Conservation (phyloP, 1,140 invertebrate genomes). For the Magallana angulata region DNA sequence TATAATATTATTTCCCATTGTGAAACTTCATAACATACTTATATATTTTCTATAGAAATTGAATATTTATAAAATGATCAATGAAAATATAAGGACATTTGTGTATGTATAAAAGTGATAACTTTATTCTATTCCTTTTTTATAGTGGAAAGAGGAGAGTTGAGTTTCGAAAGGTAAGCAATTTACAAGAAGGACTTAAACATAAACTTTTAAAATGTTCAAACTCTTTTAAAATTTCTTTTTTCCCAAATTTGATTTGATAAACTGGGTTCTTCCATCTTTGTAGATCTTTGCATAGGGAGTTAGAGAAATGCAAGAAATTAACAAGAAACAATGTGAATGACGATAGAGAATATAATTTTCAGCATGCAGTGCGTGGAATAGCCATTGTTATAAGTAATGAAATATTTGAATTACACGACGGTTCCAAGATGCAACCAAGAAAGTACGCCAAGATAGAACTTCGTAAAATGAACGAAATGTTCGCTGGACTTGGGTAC, state of each 20-base stretch:
- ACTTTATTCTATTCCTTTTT: background rate
- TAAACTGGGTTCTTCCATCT: background rate
- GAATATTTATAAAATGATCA: too few relatives aligned
- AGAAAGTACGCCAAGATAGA: background rate
- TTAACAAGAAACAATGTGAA: background rate
- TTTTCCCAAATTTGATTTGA: background rate
- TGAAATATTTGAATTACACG: background rate
- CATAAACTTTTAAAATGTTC: too few relatives aligned
- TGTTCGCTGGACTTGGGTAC: background rate
- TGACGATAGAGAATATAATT: background rate
- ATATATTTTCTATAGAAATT: too few relatives aligned
- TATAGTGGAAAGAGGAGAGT: background rate
- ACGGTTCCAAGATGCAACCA: background rate
- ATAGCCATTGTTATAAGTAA: slow-evolving; percentile 26
- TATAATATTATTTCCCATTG: too few relatives aligned
- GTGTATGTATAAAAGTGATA: too few relatives aligned
- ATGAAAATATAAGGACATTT: too few relatives aligned
- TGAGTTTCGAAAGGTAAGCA: background rate
- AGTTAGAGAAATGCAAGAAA: background rate
- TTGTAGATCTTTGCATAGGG: background rate
- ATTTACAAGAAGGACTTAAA: background rate
- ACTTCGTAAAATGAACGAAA: slow-evolving; percentile 10
- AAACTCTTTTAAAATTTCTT: background rate
- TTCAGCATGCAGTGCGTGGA: background rate
- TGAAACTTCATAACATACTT: too few relatives aligned